Evolutionary conservation across 2,113 vertebrate genomes (phyloP).

Genomic region (Rhynchomys soricoides): DNA sequence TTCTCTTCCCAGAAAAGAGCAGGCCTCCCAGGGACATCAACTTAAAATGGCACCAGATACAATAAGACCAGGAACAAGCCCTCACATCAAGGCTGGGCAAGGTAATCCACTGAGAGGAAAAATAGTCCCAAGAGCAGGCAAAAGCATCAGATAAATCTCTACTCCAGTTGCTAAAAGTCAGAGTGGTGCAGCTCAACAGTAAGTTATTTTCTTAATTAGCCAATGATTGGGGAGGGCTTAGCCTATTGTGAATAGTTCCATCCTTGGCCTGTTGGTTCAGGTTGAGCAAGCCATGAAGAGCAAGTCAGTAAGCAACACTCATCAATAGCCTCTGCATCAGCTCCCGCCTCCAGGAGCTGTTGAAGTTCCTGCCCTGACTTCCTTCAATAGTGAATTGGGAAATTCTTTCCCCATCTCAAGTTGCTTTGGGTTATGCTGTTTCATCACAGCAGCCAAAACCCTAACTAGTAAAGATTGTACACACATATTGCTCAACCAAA

Average conservation of each 20-base stretch:
- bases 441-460: neutral
- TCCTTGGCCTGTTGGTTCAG: neutral
- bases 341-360: neutral
- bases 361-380: neutral
- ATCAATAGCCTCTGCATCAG: neutral
- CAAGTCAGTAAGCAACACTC: neutral
- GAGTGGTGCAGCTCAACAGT: neutral
- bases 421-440: neutral
- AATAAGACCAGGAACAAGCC: neutral
- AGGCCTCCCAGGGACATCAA: neutral
- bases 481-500: neutral
- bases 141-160: neutral
- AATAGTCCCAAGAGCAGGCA: neutral
- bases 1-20: neutral
- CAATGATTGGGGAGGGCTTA: neutral
- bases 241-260: neutral
- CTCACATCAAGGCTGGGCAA: neutral
- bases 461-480: neutral
- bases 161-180: neutral
- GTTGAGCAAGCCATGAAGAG: neutral
- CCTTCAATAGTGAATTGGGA: neutral
- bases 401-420: neutral
- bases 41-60: neutral
- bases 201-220: neutral
- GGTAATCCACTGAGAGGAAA: neutral